Evolutionary conservation across 1,140 invertebrate species (phyloP).

Genomic region (Antheraea mylitta): DNA sequence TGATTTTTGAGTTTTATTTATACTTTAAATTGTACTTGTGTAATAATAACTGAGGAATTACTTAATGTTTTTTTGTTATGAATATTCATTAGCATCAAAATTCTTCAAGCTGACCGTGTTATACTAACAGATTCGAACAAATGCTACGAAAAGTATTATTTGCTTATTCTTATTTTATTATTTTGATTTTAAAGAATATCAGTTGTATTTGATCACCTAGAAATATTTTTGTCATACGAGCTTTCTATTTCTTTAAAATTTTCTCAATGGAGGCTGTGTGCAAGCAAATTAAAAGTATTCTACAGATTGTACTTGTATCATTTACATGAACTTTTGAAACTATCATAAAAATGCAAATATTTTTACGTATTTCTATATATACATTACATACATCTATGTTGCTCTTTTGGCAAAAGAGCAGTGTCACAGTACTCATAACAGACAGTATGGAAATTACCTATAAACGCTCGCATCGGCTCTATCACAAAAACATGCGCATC

Average conservation of each 20-base stretch:
- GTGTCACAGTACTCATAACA: too few species aligned
- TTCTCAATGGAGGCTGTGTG: slow-evolving; percentile 76
- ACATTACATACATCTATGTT: too few species aligned
- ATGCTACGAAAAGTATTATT: background rate
- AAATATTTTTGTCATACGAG: slow-evolving; percentile 35
- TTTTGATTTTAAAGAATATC: slow-evolving; percentile 16
- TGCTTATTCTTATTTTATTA: slow-evolving; percentile 13
- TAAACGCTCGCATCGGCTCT: too few species aligned
- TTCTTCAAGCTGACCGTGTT: background rate
- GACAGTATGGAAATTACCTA: too few species aligned
- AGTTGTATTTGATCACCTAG: slow-evolving; percentile 28
- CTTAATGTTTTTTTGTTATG: background rate
- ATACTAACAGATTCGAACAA: background rate
- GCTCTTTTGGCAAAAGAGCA: too few species aligned
- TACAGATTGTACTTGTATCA: slow-evolving; percentile 36
- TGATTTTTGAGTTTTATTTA: slow-evolving; percentile 40
- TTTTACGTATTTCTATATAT: too few species aligned
- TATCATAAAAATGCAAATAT: background rate
- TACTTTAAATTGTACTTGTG: slow-evolving; percentile 17
- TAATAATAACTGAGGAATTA: background rate
- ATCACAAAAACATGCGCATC: too few species aligned
- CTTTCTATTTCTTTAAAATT: slow-evolving; percentile 55
- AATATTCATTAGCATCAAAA: background rate
- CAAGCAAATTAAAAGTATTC: slow-evolving; percentile 76
- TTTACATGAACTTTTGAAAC: background rate